Evolutionary conservation across 2,113 vertebrate species (phyloP).

Genomic region (Colaptes auratus): DNA sequence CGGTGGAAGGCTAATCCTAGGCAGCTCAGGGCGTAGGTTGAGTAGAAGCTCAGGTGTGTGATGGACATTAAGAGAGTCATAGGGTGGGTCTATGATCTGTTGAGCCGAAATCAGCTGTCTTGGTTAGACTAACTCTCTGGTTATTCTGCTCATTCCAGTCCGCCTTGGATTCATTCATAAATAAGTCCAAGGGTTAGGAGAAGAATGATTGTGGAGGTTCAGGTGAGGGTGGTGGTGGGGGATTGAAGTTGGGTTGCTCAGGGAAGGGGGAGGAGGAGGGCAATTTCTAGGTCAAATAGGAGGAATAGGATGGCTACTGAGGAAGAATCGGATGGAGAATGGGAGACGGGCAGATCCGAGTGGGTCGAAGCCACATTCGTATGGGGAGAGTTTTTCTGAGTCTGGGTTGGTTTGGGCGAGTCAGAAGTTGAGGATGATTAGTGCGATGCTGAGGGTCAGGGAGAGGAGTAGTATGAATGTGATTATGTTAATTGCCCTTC

Average conservation of each 20-base stretch:
- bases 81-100: neutral
- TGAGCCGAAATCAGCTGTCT: neutral
- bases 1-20: neutral
- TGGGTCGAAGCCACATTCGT: neutral
- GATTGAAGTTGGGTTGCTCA: neutral
- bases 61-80: neutral
- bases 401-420: neutral
- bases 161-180: neutral
- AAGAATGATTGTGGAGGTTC: neutral
- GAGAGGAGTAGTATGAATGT: neutral
- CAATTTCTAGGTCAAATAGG: neutral
- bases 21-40: neutral
- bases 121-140: neutral
- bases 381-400: neutral
- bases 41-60: neutral
- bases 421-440: neutral
- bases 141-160: neutral
- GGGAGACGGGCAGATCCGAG: neutral
- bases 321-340: neutral
- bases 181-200: neutral
- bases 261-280: neutral
- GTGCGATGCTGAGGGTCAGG: rapidly evolving
- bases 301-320: neutral
- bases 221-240: neutral
- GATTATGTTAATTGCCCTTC: neutral